Evolutionary conservation across 2,888 invertebrate species (phyloP), one percentile per base, ranked within the genome.

Genomic region (Tetropium fuscum): DNA sequence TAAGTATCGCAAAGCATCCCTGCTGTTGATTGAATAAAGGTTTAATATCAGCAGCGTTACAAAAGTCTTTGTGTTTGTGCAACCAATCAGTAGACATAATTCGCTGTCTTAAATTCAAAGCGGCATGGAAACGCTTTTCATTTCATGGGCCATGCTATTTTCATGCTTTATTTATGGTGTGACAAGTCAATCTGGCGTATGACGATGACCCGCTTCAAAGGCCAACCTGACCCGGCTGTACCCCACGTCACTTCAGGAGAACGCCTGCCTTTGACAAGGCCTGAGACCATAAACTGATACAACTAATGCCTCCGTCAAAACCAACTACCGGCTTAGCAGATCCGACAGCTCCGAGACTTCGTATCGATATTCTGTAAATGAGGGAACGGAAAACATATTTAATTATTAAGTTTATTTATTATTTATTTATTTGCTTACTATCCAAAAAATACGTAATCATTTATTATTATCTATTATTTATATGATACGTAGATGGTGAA

Each of bases 121-220:
- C 6, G 13, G 34, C 11, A 34, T 13, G 4, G 13, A n/a, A 16
- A 3, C 11, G 13, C 20, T 48, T 47, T 36, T 36, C 48, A 19
- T 48, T 19, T 48, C 48, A 20, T 36, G 34, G 22, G 22, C 8
- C 25, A 11, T n/a, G 13, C 20, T 36, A 36, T 20, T 22, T 48
- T 36, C 48, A 34, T 48, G 48, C 36, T 53, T 53, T 61, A 64
- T 61, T 64, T 65, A 64, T 61, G 58, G 64, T 56, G 66, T 68
- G 70, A 71, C 70, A 71, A 68, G 63, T 68, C 68, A 69, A 66
- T 69, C 66, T 71, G 69, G 58, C 60, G 65, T 66, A 55, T 59
- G 53, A 64, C 48, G 58, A 58, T 60, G 55, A 45, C 57, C 62
- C 41, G 51, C 41, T 32, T 32, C 44, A 54, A 56, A 38, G 41